Evolutionary conservation across 2,888 invertebrate genomes (phyloP).

Genomic region (Buathra laborator): DNA sequence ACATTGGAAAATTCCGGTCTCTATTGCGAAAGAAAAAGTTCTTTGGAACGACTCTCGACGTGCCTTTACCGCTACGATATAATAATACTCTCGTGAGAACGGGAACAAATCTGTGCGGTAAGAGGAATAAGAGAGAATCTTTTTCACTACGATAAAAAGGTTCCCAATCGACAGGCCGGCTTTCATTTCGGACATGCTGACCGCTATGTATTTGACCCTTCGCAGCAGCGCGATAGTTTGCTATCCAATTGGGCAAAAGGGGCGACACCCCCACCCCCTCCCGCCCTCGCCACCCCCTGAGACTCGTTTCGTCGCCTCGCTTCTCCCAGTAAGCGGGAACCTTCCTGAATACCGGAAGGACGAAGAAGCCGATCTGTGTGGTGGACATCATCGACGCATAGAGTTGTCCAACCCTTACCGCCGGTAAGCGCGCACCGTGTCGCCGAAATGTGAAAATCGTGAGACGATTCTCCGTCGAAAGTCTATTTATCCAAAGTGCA

Average conservation of each 20-base stretch:
- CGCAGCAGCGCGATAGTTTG: slow-evolving; percentile 21
- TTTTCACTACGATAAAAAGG: slow-evolving; percentile 28
- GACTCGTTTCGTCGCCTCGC: slow-evolving; percentile 31
- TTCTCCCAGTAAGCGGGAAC: background rate
- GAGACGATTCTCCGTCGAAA: background rate
- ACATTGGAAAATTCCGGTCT: background rate
- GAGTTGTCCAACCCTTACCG: background rate
- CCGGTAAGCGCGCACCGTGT: background rate
- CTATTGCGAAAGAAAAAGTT: background rate
- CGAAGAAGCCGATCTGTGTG: background rate
- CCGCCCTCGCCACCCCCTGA: background rate
- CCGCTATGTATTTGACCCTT: slow-evolving; percentile 51
- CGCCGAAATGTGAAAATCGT: slow-evolving; percentile 15
- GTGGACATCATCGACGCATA: background rate
- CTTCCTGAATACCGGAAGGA: background rate
- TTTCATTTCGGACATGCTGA: slow-evolving; percentile 54
- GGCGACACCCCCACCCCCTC: background rate
- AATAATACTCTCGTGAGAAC: background rate
- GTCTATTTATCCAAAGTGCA: slow-evolving; percentile 1
- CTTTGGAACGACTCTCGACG: background rate
- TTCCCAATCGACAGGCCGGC: slow-evolving; percentile 45
- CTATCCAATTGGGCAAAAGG: slow-evolving; percentile 57
- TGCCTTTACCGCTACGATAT: background rate
- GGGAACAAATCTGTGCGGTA: background rate
- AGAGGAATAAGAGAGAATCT: background rate